Base-by-base conservation (phyloP, 2,888 invertebrate genomes). In the Alsophila aescularia region DNA sequence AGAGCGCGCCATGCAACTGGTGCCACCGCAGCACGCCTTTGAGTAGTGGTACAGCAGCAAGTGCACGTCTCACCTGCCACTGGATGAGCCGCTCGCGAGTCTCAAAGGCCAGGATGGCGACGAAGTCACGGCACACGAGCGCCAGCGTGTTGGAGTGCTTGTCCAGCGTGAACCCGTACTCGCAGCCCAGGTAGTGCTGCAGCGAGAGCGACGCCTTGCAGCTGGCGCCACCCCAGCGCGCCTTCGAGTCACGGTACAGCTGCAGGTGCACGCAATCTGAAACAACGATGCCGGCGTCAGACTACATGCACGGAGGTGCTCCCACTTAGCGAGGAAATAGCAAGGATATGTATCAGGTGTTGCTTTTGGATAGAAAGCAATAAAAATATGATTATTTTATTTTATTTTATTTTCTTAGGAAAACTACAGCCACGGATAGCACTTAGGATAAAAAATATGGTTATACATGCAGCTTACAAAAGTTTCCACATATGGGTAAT, bases 91-190 rank as follows among this genome's bases (percentile, higher is more conserved):
- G 92, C 87, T 98, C 97, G 62, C 97, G 92, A 54, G 96, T 96
- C 82, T 97, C 97, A 83, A 98, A 97, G 14, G 97, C 97, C 62
- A 98, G 92, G 32, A 97, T 94, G 39, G 96, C 96, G 48, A 95
- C 95, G 62, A 96, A 95, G 82, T 97, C 97, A 70, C 96, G 95
- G 83, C 97, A 97, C 66, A 98, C 94, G 69, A 98, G 95, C 64
- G 97, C 97, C 74, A 98, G 94, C 41, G 97, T 97, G 88, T 97
- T 95, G 58, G 96, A 96, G 90, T 98, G 97, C 87, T 97, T 97
- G 92, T 98, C 97, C 75, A 97, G 93, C 52, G 96, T 96, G 89
- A 98, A 97, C 66, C 96, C 96, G 58, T 95, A 93, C 91, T 97
- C 96, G 74, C 96, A 93, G 58, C 96, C 97, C 58, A 96, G 93